Evolutionary conservation across 1,140 invertebrate genomes (phyloP).

Genomic region (Drosophila melanogaster): Release_6_plus_ISO1_MT NT_033777.3:14540001-14540500

Average conservation of each 20-base stretch:
- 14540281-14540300: not conserved
- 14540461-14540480: slow-evolving; percentile 48
- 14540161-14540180: slow-evolving; percentile 12
- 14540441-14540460: slow-evolving; percentile 19
- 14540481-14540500: slow-evolving; percentile 43
- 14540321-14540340: slow-evolving; percentile 46
- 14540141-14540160: slow-evolving; percentile 26
- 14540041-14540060: not conserved
- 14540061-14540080: not conserved
- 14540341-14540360: slow-evolving; percentile 45
- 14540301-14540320: slow-evolving; percentile 19
- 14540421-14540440: not conserved
- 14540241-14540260: slow-evolving; percentile 24
- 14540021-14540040: not conserved
- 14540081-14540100: no score
- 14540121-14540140: slow-evolving; percentile 38
- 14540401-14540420: not conserved
- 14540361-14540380: slow-evolving; percentile 36
- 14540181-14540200: not conserved
- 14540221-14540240: slow-evolving; percentile 4
- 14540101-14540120: slow-evolving; percentile 24
- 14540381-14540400: slow-evolving; percentile 15
- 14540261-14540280: slow-evolving; percentile 28
- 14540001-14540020: not conserved
- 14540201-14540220: slow-evolving; percentile 17